These are phyloP conservation scores for Tryphoninae sp. DNA, from an alignment of 2,888 invertebrate genomes.

Conservation along the genomic window DNA sequence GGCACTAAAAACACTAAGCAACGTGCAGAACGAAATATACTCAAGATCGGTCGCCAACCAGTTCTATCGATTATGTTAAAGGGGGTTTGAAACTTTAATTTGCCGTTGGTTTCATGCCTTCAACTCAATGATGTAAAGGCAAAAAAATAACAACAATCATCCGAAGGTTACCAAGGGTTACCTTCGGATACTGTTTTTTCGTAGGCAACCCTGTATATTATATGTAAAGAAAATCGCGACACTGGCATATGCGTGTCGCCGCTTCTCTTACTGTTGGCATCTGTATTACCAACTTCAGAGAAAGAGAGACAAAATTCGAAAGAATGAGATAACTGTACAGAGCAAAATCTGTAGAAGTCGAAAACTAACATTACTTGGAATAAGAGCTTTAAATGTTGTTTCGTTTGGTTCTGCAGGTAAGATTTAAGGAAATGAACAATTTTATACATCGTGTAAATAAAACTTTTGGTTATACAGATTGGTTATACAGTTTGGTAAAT, in stretches of 20 bases:
- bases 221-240: conserved; percentile 34
- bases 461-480: conserved; percentile 25
- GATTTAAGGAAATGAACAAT: not conserved
- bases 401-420: conserved; percentile 36
- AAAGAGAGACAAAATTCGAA: not conserved
- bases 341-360: not conserved
- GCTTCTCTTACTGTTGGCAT: conserved; percentile 15
- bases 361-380: conserved; percentile 3
- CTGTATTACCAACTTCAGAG: conserved; percentile 23
- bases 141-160: too few relatives aligned
- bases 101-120: too few relatives aligned
- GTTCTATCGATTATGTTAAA: too few relatives aligned
- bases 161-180: too few relatives aligned
- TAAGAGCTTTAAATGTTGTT: conserved; percentile 40
- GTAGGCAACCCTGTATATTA: too few relatives aligned
- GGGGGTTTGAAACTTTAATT: too few relatives aligned
- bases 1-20: too few relatives aligned
- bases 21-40: too few relatives aligned
- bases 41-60: too few relatives aligned
- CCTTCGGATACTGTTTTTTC: too few relatives aligned
- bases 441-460: conserved; percentile 32
- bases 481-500: conserved; percentile 6
- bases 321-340: not conserved
- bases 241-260: not conserved
- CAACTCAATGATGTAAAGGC: too few relatives aligned